Evolutionary conservation across 2,113 vertebrate species (phyloP).

Genomic region (Myrmecophaga tridactyla): DNA sequence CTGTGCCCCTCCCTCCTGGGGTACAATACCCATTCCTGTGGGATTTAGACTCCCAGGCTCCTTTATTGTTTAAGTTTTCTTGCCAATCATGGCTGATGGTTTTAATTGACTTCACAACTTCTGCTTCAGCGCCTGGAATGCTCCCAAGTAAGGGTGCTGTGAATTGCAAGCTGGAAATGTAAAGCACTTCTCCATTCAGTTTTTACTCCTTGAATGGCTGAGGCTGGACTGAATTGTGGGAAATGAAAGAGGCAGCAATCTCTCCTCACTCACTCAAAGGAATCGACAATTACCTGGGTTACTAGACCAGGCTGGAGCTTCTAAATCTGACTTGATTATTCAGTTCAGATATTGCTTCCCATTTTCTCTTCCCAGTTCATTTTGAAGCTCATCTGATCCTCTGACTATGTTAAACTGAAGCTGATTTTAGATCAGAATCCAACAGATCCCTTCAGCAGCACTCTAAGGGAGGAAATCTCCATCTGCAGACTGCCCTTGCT

Average conservation of each 20-base stretch:
- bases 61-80: background rate
- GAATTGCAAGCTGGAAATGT: background rate
- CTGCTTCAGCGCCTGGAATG: background rate
- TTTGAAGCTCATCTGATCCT: background rate
- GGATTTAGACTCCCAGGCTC: background rate
- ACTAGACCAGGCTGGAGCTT: background rate
- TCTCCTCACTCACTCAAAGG: background rate
- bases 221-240: background rate
- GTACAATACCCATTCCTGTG: fast-evolving
- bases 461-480: background rate
- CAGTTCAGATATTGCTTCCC: background rate
- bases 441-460: background rate
- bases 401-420: background rate
- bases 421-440: constrained; percentile 32
- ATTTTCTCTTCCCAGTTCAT: background rate
- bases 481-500: background rate
- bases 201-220: background rate
- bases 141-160: background rate
- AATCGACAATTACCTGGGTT: background rate
- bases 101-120: background rate
- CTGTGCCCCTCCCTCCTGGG: background rate
- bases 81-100: background rate
- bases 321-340: background rate
- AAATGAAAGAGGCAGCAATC: background rate
- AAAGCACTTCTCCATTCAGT: background rate